phyloP scores from a whole-genome alignment of 2,113 vertebrate species.

The Oncorhynchus tshawytscha region DNA sequence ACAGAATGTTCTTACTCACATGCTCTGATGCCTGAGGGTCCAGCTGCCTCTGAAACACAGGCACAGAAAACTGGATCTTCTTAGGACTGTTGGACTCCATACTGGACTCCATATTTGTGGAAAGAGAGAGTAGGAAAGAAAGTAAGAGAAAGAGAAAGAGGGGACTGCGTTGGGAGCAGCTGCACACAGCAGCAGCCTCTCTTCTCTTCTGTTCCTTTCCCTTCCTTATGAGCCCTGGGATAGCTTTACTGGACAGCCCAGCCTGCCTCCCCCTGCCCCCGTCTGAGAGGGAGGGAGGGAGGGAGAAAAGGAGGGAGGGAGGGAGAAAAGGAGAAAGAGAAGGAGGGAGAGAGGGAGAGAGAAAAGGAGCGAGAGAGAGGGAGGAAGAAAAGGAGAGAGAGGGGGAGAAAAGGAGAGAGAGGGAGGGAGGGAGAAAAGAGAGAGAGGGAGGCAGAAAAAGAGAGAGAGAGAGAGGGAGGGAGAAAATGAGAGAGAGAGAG shows the following conservation, averaged over 20 bases:
- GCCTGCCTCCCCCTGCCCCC: conserved; percentile 66
- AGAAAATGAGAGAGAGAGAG: too few relatives aligned
- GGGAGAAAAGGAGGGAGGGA: neutral
- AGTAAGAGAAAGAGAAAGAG: neutral
- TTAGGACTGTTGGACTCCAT: conserved; percentile 89
- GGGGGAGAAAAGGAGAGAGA: too few relatives aligned
- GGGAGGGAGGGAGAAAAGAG: too few relatives aligned
- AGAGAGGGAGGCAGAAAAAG: too few relatives aligned
- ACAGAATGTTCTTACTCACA: conserved; percentile 66
- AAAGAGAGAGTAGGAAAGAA: conserved; percentile 1
- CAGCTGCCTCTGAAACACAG: conserved; percentile 84
- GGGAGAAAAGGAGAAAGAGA: neutral
- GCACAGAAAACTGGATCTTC: conserved; percentile 89
- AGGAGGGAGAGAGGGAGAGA: too few relatives aligned
- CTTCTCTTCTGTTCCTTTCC: conserved; percentile 38
- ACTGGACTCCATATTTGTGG: neutral
- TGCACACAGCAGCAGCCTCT: conserved; percentile 27
- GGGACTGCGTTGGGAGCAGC: conserved; percentile 31
- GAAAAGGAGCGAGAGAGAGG: too few relatives aligned
- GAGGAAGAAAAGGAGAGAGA: too few relatives aligned
- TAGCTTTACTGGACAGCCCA: conserved; percentile 48
- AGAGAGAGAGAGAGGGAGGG: too few relatives aligned
- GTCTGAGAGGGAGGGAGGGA: conserved; percentile 69
- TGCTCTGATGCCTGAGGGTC: conserved; percentile 87
- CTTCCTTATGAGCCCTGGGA: conserved; percentile 58